phyloP scores from a whole-genome alignment of 2,797 vertebrate genomes.

The Morelia viridis region DNA sequence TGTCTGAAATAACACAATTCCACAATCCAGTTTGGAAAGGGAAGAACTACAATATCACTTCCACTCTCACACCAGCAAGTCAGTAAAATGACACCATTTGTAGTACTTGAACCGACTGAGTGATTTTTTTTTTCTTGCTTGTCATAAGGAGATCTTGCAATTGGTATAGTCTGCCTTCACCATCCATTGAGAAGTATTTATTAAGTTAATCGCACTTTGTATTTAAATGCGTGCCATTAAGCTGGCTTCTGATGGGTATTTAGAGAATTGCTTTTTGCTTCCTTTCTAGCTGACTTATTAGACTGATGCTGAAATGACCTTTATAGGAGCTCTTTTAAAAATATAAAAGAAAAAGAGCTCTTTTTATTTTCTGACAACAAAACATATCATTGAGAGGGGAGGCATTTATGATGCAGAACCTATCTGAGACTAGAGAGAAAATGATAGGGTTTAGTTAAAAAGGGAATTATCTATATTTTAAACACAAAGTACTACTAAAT shows the following conservation, averaged over 20 bases:
- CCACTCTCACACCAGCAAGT: not conserved
- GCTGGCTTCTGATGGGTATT: conserved; percentile 29
- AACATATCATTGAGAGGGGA: conserved; percentile 46
- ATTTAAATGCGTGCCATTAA: conserved; percentile 30
- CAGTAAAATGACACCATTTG: not conserved
- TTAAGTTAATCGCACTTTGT: conserved; percentile 13
- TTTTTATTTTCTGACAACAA: conserved; percentile 26
- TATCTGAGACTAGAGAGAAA: not conserved
- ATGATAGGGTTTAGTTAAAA: not conserved
- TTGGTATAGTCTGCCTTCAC: not conserved
- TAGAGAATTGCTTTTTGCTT: conserved; percentile 12
- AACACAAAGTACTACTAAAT: not conserved
- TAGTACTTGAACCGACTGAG: not conserved
- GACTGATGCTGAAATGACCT: conserved; percentile 12
- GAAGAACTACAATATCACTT: not conserved
- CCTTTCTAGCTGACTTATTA: conserved; percentile 51
- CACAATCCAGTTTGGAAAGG: not conserved
- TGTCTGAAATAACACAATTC: not conserved
- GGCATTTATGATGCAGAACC: conserved; percentile 1
- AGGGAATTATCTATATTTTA: not conserved
- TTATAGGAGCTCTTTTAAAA: conserved; percentile 39
- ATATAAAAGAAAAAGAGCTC: conserved; percentile 19
- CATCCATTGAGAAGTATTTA: conserved; percentile 19
- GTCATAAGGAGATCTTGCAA: not conserved
- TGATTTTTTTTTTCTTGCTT: not conserved